Evolutionary conservation across 2,888 invertebrate genomes (phyloP).

Genomic region (Craniophora ligustri): DNA sequence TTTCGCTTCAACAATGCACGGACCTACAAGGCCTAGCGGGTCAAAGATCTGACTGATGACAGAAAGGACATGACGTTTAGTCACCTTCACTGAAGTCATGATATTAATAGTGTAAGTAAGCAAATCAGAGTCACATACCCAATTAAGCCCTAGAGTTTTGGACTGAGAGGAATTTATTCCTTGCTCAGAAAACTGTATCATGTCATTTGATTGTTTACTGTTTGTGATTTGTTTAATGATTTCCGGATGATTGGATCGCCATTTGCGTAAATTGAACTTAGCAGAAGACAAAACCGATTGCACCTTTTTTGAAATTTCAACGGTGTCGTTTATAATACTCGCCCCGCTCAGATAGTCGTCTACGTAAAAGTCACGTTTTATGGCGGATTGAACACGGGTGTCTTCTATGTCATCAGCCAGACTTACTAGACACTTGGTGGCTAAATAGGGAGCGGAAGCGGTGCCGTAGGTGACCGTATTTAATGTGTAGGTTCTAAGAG

Average conservation of each 20-base stretch:
- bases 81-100: neutral
- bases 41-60: neutral
- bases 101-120: neutral
- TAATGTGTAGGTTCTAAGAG: neutral
- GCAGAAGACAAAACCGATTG: neutral
- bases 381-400: neutral
- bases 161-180: neutral
- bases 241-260: conserved; percentile 6
- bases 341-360: conserved; percentile 2
- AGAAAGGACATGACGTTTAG: conserved; percentile 4
- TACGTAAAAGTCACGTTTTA: conserved; percentile 6
- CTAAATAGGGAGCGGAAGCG: conserved; percentile 2
- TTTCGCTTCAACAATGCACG: too few species aligned
- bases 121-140: neutral
- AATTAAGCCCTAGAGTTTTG: neutral
- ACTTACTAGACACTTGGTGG: neutral
- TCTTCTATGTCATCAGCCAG: conserved; percentile 2
- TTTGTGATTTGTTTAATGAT: conserved; percentile 3
- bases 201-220: neutral
- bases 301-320: conserved; percentile 6
- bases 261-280: conserved; percentile 14
- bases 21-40: too few species aligned
- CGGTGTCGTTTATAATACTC: neutral
- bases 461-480: conserved; percentile 1
- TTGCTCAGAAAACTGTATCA: conserved; percentile 2